A percentile compares a stretch with the other conserved stretches of the same genome.
phyloP scores from a whole-genome alignment of 2,797 vertebrate species.

The Cynodonichthys magdalenae region DNA sequence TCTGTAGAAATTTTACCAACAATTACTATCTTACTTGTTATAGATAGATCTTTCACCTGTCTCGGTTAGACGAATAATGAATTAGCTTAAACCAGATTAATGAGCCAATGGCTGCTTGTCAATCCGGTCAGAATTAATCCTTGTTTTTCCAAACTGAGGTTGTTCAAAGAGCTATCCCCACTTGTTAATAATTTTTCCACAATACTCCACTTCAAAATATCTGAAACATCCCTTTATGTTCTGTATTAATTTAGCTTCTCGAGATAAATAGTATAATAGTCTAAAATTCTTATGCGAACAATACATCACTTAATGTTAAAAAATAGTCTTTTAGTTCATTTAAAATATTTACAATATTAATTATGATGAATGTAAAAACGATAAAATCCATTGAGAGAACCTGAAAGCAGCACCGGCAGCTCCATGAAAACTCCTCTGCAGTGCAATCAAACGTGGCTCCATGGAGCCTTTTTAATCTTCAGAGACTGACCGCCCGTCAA shows the following conservation, averaged over 20 bases:
- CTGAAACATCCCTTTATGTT: not conserved
- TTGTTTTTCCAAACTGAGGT: too few relatives aligned
- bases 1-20: too few relatives aligned
- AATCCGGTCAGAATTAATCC: too few relatives aligned
- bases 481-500: slow-evolving; percentile 39
- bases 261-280: slow-evolving; percentile 1
- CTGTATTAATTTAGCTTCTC: not conserved
- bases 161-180: too few relatives aligned
- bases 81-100: too few relatives aligned
- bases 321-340: not conserved
- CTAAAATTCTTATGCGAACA: not conserved
- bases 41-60: too few relatives aligned
- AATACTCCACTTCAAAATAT: too few relatives aligned
- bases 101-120: too few relatives aligned
- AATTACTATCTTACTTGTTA: too few relatives aligned
- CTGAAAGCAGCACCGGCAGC: slow-evolving; percentile 36
- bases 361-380: not conserved
- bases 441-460: slow-evolving; percentile 67
- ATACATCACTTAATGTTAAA: slow-evolving; percentile 3
- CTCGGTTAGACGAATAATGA: too few relatives aligned
- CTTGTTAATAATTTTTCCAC: too few relatives aligned
- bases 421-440: slow-evolving; percentile 57
- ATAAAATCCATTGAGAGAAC: slow-evolving; percentile 44
- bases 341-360: not conserved
- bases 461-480: slow-evolving; percentile 63